Evolutionary conservation across 2,888 invertebrate genomes (phyloP).

Genomic region (Stomorhina lunata): DNA sequence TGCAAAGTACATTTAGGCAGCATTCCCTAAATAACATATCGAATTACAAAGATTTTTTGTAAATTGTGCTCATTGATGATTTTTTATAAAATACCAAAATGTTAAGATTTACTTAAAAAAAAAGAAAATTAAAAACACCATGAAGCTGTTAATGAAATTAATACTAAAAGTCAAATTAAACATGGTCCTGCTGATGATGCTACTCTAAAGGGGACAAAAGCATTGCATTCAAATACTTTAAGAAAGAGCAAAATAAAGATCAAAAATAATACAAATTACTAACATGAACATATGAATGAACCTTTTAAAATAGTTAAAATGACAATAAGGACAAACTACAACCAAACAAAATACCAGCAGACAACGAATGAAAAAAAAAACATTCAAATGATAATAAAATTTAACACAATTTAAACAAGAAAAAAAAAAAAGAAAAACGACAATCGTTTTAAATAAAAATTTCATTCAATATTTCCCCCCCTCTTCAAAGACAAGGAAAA

Average conservation of each 20-base stretch:
- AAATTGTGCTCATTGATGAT: constrained; percentile 26
- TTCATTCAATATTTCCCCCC: constrained; percentile 52
- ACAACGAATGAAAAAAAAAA: constrained; percentile 61
- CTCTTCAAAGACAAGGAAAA: neutral
- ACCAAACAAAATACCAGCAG: constrained; percentile 61
- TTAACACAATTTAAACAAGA: neutral
- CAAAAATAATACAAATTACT: constrained; percentile 65
- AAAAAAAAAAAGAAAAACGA: constrained; percentile 12
- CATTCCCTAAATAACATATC: constrained; percentile 51
- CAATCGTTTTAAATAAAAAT: constrained; percentile 38
- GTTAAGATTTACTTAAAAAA: constrained; percentile 32
- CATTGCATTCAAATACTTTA: constrained; percentile 16
- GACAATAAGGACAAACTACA: constrained; percentile 63
- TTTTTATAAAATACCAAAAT: constrained; percentile 48
- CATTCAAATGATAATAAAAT: constrained; percentile 55
- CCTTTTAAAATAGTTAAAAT: constrained; percentile 66
- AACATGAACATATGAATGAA: constrained; percentile 65
- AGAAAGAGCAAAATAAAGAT: constrained; percentile 12
- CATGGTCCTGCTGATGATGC: constrained; percentile 53
- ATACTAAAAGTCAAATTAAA: constrained; percentile 69
- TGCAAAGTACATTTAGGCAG: constrained; percentile 32
- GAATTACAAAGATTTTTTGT: constrained; percentile 56
- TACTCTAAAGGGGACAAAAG: no score
- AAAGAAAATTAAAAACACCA: constrained; percentile 69
- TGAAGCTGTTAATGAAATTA: constrained; percentile 75